phyloP scores from a whole-genome alignment of 2,113 vertebrate species.

The Eclectus roratus region DNA sequence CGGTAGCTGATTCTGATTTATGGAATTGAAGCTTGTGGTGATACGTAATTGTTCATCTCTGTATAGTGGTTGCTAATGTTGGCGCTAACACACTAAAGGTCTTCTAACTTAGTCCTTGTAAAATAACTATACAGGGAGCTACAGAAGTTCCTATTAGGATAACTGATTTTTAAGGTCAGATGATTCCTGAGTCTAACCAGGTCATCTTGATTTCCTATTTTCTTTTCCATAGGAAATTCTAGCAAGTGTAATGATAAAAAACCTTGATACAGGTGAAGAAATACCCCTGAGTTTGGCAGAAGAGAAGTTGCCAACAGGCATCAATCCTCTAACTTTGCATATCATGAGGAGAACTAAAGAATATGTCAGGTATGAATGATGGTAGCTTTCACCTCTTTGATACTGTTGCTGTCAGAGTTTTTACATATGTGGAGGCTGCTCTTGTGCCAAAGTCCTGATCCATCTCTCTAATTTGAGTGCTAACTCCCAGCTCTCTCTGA shows the following conservation, averaged over 20 bases:
- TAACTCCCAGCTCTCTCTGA: background rate
- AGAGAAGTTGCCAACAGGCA: slow-evolving; percentile 96
- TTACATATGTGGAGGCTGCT: background rate
- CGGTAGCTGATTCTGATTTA: background rate
- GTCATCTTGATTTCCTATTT: background rate
- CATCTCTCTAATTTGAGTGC: background rate
- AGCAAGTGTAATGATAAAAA: slow-evolving; percentile 99
- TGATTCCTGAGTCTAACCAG: background rate
- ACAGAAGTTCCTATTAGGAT: background rate
- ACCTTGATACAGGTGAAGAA: slow-evolving; percentile 98
- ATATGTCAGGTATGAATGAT: slow-evolving; percentile 89
- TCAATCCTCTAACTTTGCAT: slow-evolving; percentile 96
- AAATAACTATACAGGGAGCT: background rate
- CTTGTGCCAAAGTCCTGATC: accelerated
- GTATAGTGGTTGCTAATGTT: background rate
- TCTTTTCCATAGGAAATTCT: slow-evolving; percentile 88
- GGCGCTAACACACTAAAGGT: background rate
- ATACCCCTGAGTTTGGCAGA: slow-evolving; percentile 96
- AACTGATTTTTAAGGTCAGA: background rate
- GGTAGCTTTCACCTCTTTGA: background rate
- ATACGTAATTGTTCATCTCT: background rate
- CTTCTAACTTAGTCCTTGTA: background rate
- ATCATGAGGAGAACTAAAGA: slow-evolving; percentile 99
- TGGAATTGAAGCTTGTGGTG: background rate
- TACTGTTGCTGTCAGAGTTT: background rate